Conservation (phyloP, 2,797 vertebrate genomes). For the Acanthurus leucopareius region DNA sequence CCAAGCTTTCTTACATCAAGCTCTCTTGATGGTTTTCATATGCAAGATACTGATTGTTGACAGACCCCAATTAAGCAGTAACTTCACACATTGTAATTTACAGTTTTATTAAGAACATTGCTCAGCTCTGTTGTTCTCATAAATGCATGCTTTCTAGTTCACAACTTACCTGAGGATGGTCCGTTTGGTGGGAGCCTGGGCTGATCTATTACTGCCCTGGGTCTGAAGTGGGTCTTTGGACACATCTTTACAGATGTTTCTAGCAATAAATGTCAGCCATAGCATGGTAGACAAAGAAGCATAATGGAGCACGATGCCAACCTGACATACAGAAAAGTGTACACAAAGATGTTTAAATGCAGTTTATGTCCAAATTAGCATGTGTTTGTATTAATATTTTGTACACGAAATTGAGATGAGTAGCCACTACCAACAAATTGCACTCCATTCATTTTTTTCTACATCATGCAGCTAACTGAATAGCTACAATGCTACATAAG, state of each 20-base stretch:
- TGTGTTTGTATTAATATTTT: not conserved
- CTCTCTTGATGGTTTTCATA: not conserved
- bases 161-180: conserved; percentile 80
- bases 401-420: not conserved
- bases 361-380: not conserved
- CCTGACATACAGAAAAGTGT: conserved; percentile 78
- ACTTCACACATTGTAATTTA: conserved; percentile 1
- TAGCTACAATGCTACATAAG: not conserved
- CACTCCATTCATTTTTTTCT: not conserved
- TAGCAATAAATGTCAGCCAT: conserved; percentile 93
- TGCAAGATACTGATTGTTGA: not conserved
- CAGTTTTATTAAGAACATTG: not conserved
- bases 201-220: conserved; percentile 83
- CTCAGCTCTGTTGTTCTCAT: not conserved
- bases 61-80: not conserved
- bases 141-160: not conserved
- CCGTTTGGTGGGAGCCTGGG: conserved; percentile 65
- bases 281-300: conserved; percentile 94
- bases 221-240: conserved; percentile 88
- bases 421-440: not conserved
- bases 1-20: not conserved
- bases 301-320: conserved; percentile 93
- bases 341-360: not conserved
- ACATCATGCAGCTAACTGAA: not conserved
- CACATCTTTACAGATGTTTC: conserved; percentile 94